These are phyloP conservation scores for Protonemura montana DNA, from an alignment of 2,888 invertebrate genomes.

Conservation along the genomic window DNA sequence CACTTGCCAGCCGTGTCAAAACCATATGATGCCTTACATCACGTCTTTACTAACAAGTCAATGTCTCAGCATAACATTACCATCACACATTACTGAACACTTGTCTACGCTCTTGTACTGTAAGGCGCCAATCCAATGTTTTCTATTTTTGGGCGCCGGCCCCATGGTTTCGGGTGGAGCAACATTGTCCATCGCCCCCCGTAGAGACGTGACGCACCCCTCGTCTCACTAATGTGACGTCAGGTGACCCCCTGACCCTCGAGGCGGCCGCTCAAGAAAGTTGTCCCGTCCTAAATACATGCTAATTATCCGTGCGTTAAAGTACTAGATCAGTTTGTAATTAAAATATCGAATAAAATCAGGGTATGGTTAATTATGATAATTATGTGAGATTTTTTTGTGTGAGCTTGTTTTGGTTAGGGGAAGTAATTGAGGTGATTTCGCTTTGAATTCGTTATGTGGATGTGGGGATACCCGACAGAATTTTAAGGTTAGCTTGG, in stretches of 20 bases:
- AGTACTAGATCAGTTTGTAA: neutral
- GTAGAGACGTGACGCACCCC: neutral
- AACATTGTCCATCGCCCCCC: neutral
- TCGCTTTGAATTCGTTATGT: neutral
- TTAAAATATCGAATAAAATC: neutral
- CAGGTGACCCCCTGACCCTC: constrained; percentile 1
- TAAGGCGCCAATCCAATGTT: neutral
- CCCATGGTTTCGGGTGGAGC: neutral
- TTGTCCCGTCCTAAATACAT: neutral
- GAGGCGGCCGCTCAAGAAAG: neutral
- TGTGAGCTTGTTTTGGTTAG: neutral
- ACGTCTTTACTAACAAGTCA: neutral
- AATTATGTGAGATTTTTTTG: neutral
- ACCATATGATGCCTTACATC: no score
- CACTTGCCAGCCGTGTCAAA: no score
- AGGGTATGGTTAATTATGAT: neutral
- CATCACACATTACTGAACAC: neutral
- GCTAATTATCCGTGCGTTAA: neutral
- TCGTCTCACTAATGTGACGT: constrained; percentile 1
- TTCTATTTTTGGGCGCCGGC: neutral
- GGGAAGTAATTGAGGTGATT: neutral
- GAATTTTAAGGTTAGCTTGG: neutral
- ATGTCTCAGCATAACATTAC: neutral
- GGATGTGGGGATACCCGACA: neutral
- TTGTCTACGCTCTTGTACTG: neutral